Evolutionary conservation across 2,113 vertebrate genomes (phyloP), one percentile per base, ranked within the genome.

Genomic region (Balaenoptera acutorostrata): DNA sequence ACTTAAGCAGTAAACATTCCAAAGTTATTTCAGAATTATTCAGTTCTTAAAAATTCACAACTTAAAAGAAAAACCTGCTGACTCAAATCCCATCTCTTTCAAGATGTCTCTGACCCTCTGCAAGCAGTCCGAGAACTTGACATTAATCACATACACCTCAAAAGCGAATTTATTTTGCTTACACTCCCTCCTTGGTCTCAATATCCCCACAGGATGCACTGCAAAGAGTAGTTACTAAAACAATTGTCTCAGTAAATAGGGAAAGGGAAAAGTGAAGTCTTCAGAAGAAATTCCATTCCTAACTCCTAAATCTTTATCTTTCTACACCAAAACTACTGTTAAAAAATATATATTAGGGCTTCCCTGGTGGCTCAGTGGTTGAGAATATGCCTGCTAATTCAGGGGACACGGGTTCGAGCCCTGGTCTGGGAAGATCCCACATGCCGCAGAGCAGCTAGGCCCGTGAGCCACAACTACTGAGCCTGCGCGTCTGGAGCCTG

Each of bases 21-120:
- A 23, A 74, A 84, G 23, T 94, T 82, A 90, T 82, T 93, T 84
- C 66, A 83, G 72, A 78, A 91, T 52, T 57, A 88, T 39, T 90
- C 39, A 92, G 68, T 86, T 95, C 31, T 84, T 95, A 74, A 63
- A 97, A 74, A 39, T 72, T 49, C 33, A 78, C 82, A 97, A 78
- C 46, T 90, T 83, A 83, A 95, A 95, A 87, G 41, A 88, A 97
- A 94, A 96, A 74, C 92, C 64, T 75, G 29, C 57, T 72, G 46
- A 27, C 44, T 95, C 93, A 95, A 97, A 88, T 90, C 31, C 52
- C 39, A 23, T 46, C 59, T 88, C 82, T 39, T 83, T 75, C n/a
- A 92, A 33, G 18, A 88, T 41, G 85, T 80, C 41, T 89, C 59
- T 52, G 64, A 91, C 77, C 66, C 61, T 96, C 41, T 75, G 59